Evolutionary conservation across 2,888 invertebrate species (phyloP).

Genomic region (Andrena bucephala): DNA sequence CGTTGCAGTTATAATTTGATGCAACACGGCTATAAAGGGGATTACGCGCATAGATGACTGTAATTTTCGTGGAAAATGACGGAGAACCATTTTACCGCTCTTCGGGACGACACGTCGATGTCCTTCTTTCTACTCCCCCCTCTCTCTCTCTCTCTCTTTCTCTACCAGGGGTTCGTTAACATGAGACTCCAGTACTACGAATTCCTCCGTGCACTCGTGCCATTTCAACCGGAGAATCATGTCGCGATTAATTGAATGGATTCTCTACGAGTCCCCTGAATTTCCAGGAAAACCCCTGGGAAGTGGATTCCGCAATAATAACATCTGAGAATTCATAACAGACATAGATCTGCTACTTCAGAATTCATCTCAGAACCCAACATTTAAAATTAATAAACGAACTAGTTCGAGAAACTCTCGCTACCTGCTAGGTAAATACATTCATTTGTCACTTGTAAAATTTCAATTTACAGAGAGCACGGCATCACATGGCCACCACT

Average conservation of each 20-base stretch:
- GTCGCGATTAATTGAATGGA: no score
- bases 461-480: neutral
- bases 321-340: no score
- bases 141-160: neutral
- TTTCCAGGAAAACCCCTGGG: no score
- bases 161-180: constrained; percentile 39
- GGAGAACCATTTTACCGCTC: constrained; percentile 44
- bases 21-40: constrained; percentile 75
- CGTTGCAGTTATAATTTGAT: constrained; percentile 77
- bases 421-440: no score
- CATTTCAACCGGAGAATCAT: neutral
- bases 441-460: neutral
- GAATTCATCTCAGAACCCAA: no score
- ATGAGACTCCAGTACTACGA: constrained; percentile 36
- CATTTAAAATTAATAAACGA: no score
- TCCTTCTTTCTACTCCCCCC: constrained; percentile 21
- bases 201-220: neutral
- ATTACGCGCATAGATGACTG: constrained; percentile 73
- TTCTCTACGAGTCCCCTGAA: no score
- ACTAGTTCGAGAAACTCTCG: no score
- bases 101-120: constrained; percentile 49
- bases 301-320: no score
- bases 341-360: no score
- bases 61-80: constrained; percentile 75
- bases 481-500: neutral